Percentiles rank a stretch among this genome's conserved stretches.
These are phyloP conservation scores for Rhorus exstirpatorius DNA, from an alignment of 2,888 invertebrate genomes.

Conservation along the genomic window DNA sequence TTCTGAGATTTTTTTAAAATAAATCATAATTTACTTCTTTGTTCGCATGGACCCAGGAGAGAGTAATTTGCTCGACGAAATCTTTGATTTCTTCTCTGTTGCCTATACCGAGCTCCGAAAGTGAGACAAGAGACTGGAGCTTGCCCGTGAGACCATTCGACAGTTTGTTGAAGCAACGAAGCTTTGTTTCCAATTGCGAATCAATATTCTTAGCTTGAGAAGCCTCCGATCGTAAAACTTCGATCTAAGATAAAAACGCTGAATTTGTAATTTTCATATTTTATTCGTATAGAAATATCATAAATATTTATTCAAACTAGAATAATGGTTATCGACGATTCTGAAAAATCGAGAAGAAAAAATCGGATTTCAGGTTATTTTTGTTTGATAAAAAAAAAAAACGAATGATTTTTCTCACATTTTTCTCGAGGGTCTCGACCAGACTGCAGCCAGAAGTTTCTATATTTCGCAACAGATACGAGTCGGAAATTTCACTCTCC, in stretches of 20 bases:
- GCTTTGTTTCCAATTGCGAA: constrained; percentile 75
- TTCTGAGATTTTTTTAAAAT: neutral
- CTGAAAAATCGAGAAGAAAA: neutral
- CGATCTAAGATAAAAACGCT: constrained; percentile 70
- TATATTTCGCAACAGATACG: constrained; percentile 59
- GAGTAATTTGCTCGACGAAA: constrained; percentile 75
- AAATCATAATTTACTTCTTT: constrained; percentile 73
- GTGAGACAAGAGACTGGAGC: constrained; percentile 75
- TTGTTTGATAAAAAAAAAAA: neutral
- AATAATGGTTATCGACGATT: too few species aligned
- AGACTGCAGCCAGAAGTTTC: constrained; percentile 69
- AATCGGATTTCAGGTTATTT: neutral
- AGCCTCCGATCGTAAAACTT: constrained; percentile 74
- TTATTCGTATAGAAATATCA: too few species aligned
- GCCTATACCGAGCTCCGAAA: constrained; percentile 71
- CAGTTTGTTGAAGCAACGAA: constrained; percentile 72
- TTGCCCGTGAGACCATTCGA: constrained; percentile 74
- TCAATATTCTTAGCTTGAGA: constrained; percentile 72
- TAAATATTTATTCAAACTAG: too few species aligned
- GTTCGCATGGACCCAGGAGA: constrained; percentile 74
- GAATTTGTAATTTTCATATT: neutral
- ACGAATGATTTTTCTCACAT: constrained; percentile 72
- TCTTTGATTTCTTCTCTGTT: constrained; percentile 72
- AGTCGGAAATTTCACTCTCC: constrained; percentile 36
- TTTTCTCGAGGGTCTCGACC: constrained; percentile 76